Percentiles rank a stretch among this genome's conserved stretches.
Evolutionary conservation across 2,113 vertebrate species (phyloP).

Genomic region (Furnarius figulus): DNA sequence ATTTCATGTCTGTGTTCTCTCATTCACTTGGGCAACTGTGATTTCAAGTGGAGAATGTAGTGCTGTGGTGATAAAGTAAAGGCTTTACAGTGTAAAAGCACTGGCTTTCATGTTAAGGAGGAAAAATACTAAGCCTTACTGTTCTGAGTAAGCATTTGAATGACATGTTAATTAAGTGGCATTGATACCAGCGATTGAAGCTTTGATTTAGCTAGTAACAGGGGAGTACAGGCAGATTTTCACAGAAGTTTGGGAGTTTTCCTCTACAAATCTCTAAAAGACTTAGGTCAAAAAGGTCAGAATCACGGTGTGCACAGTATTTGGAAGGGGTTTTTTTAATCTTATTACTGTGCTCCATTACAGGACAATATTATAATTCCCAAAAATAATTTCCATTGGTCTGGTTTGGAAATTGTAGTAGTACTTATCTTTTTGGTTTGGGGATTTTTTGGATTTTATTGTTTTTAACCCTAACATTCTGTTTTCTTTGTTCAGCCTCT

Average conservation of each 20-base stretch:
- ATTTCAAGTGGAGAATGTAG: constrained; percentile 76
- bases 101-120: constrained; percentile 71
- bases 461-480: not conserved
- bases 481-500: constrained; percentile 77
- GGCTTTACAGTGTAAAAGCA: constrained; percentile 70
- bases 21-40: constrained; percentile 62
- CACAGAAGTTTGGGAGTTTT: constrained; percentile 58
- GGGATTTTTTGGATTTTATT: not conserved
- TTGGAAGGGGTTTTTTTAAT: not conserved
- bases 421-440: not conserved
- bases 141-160: constrained; percentile 77
- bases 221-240: constrained; percentile 62
- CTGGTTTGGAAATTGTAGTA: not conserved
- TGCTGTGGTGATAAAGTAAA: constrained; percentile 72
- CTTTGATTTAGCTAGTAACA: constrained; percentile 73
- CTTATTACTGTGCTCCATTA: constrained; percentile 10
- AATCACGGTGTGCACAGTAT: not conserved
- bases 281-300: constrained; percentile 4
- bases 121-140: constrained; percentile 73
- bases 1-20: constrained; percentile 60
- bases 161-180: constrained; percentile 79
- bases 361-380: constrained; percentile 4
- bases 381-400: not conserved
- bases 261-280: constrained; percentile 36
- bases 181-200: constrained; percentile 67